Percentiles rank a stretch among this genome's conserved stretches.
These are phyloP conservation scores for Cartodere bifasciata DNA, from an alignment of 2,888 invertebrate genomes.

Conservation along the genomic window DNA sequence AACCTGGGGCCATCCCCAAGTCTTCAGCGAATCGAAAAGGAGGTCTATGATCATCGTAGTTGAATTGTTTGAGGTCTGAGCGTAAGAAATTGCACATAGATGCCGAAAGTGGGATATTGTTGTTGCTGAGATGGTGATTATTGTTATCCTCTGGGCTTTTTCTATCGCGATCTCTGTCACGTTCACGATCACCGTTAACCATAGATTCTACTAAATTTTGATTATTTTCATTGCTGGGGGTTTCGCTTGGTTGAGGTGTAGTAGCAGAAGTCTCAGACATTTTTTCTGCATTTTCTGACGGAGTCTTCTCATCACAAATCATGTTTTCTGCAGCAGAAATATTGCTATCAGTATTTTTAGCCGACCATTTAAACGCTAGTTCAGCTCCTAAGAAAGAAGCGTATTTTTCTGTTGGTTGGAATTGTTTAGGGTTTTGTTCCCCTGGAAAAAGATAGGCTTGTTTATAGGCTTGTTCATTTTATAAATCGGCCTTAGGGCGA, in stretches of 20 bases:
- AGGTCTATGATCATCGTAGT: slow-evolving; percentile 68
- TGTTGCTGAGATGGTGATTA: slow-evolving; percentile 38
- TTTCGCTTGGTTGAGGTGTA: slow-evolving; percentile 38
- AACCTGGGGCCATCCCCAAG: slow-evolving; percentile 63
- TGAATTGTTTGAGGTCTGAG: slow-evolving; percentile 50
- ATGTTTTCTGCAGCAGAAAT: no score
- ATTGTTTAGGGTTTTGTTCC: no score
- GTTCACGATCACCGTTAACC: slow-evolving; percentile 35
- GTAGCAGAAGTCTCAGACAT: slow-evolving; percentile 27
- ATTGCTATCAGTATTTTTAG: no score
- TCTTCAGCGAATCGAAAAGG: slow-evolving; percentile 77
- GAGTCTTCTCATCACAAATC: no score
- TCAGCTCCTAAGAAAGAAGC: no score
- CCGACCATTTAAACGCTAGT: no score
- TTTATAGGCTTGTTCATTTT: no score
- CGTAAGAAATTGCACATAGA: slow-evolving; percentile 36
- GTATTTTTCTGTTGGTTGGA: no score
- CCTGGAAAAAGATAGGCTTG: no score
- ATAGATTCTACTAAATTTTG: slow-evolving; percentile 23
- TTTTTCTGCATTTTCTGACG: no score
- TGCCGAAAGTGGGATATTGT: slow-evolving; percentile 36
- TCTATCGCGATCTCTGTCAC: no score
- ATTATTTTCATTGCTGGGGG: slow-evolving; percentile 21
- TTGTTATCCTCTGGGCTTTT: slow-evolving; percentile 43
- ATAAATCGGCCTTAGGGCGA: no score